Percentiles rank a stretch among this genome's conserved stretches.
These are phyloP conservation scores for Osmerus mordax DNA, from an alignment of 2,113 vertebrate species.

Conservation along the genomic window DNA sequence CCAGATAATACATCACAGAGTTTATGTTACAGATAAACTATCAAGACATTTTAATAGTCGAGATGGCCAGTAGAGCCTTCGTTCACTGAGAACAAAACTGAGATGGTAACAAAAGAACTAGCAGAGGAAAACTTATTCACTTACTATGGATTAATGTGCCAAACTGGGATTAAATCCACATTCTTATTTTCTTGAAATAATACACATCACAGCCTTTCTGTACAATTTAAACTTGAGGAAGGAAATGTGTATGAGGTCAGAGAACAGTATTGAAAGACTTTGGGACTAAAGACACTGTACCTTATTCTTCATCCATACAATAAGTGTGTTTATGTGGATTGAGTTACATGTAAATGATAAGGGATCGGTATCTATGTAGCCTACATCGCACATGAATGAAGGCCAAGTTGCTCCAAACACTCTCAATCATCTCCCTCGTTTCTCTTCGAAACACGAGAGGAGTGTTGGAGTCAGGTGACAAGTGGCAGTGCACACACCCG, in stretches of 20 bases:
- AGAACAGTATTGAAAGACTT: slow-evolving; percentile 19
- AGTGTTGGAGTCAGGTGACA: slow-evolving; percentile 58
- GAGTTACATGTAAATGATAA: slow-evolving; percentile 72
- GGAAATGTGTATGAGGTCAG: slow-evolving; percentile 3
- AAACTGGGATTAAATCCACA: slow-evolving; percentile 15
- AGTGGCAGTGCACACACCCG: slow-evolving; percentile 15
- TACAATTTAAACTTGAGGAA: neutral
- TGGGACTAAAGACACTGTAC: slow-evolving; percentile 58
- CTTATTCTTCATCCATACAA: slow-evolving; percentile 69
- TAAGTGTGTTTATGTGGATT: slow-evolving; percentile 61
- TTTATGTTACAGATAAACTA: slow-evolving; percentile 62
- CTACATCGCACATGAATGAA: slow-evolving; percentile 61
- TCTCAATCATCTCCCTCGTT: slow-evolving; percentile 62
- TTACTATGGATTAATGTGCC: slow-evolving; percentile 10
- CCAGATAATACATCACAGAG: slow-evolving; percentile 49
- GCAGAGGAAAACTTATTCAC: slow-evolving; percentile 13
- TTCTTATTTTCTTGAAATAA: slow-evolving; percentile 19
- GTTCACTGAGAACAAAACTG: neutral
- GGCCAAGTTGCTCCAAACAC: slow-evolving; percentile 54
- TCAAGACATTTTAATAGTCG: slow-evolving; percentile 35
- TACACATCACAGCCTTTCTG: neutral
- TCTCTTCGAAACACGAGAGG: slow-evolving; percentile 63
- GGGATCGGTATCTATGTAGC: slow-evolving; percentile 63
- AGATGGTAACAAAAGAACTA: neutral
- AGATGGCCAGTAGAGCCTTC: slow-evolving; percentile 18